These are phyloP conservation scores for Drosophila nannoptera DNA, from an alignment of 1,140 invertebrate genomes.

Conservation along the genomic window DNA sequence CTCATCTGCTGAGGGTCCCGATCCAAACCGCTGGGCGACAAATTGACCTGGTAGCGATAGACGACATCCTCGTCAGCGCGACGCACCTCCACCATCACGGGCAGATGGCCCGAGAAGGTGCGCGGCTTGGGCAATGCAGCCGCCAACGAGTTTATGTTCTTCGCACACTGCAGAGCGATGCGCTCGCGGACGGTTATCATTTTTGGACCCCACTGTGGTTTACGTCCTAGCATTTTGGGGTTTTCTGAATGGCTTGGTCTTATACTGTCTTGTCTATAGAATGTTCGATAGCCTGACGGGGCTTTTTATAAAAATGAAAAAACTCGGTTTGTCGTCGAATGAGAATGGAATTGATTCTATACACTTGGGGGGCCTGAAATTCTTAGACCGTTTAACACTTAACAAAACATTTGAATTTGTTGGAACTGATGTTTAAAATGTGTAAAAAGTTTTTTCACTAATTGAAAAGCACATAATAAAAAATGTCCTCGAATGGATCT, in stretches of 20 bases:
- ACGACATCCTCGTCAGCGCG: slow-evolving; percentile 34
- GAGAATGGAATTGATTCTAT: slow-evolving; percentile 34
- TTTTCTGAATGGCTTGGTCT: background rate
- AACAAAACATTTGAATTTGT: slow-evolving; percentile 71
- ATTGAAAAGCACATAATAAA: slow-evolving; percentile 70
- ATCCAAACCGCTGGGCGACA: slow-evolving; percentile 16
- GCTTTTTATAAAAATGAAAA: slow-evolving; percentile 55
- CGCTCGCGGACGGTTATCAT: slow-evolving; percentile 44
- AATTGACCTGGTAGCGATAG: slow-evolving; percentile 56
- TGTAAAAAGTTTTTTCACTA: slow-evolving; percentile 65
- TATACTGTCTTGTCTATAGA: slow-evolving; percentile 17
- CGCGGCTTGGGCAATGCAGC: slow-evolving; percentile 41
- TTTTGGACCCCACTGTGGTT: slow-evolving; percentile 17
- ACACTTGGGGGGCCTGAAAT: slow-evolving; percentile 52
- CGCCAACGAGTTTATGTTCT: slow-evolving; percentile 42
- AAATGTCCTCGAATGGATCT: slow-evolving; percentile 41
- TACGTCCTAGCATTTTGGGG: slow-evolving; percentile 38
- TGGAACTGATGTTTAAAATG: slow-evolving; percentile 72
- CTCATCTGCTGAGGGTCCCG: slow-evolving; percentile 6
- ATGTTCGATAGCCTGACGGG: slow-evolving; percentile 28
- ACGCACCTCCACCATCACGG: slow-evolving; percentile 58
- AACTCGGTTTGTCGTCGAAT: slow-evolving; percentile 42
- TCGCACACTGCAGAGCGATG: slow-evolving; percentile 58
- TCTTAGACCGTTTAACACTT: slow-evolving; percentile 56
- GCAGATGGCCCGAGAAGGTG: slow-evolving; percentile 38